Percentiles rank a stretch among this genome's conserved stretches.
These are phyloP conservation scores for Leptoclinus maculatus DNA, from an alignment of 2,797 vertebrate genomes.

Conservation along the genomic window DNA sequence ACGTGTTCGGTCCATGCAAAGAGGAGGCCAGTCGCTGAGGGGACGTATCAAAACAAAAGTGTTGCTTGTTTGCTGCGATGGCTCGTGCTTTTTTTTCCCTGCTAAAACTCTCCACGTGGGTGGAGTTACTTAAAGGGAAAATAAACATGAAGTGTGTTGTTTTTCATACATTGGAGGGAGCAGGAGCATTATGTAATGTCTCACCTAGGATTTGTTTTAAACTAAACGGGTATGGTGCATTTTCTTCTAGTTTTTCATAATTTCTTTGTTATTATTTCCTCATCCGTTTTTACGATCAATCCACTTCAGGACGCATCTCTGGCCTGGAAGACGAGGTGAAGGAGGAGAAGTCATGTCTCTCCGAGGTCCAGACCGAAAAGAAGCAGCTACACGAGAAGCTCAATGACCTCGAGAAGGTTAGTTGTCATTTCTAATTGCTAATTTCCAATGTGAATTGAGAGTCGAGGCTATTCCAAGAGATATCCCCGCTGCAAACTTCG, in stretches of 20 bases:
- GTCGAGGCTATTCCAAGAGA: neutral
- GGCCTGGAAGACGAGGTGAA: constrained; percentile 90
- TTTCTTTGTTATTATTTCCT: neutral
- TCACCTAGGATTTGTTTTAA: constrained; percentile 15
- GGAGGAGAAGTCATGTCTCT: constrained; percentile 85
- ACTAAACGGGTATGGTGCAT: constrained; percentile 7
- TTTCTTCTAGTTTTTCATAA: constrained; percentile 11
- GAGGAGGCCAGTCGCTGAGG: constrained; percentile 38
- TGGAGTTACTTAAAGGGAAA: constrained; percentile 59
- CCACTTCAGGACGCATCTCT: constrained; percentile 84
- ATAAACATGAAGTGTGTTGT: constrained; percentile 52
- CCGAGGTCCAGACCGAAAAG: constrained; percentile 88
- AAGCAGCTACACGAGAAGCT: constrained; percentile 91
- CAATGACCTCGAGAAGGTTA: constrained; percentile 92
- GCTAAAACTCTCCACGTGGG: constrained; percentile 46
- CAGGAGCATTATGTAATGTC: constrained; percentile 47
- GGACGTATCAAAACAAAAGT: constrained; percentile 52
- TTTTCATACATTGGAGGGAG: constrained; percentile 42
- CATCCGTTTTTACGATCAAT: neutral
- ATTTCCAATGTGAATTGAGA: neutral
- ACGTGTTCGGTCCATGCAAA: constrained; percentile 16
- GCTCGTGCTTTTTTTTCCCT: constrained; percentile 20
- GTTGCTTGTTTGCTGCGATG: constrained; percentile 62
- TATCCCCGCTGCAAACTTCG: neutral
- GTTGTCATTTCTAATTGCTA: neutral